phyloP scores from a whole-genome alignment of 2,888 invertebrate genomes.

The Drosophila pullipes region DNA sequence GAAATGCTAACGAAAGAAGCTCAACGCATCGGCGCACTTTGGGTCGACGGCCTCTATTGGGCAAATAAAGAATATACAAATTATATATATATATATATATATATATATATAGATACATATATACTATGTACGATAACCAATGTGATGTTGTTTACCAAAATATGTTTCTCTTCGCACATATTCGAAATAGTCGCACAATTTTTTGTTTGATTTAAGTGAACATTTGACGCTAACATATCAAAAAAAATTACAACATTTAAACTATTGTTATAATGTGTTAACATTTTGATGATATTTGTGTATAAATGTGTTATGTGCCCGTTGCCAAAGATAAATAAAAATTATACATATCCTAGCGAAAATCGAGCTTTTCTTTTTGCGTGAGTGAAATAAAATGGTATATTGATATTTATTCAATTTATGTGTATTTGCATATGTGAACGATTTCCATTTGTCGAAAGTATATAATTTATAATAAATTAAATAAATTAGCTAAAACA shows the following conservation, averaged over 20 bases:
- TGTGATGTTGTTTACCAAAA: slow-evolving; percentile 68
- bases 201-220: slow-evolving; percentile 29
- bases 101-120: slow-evolving; percentile 25
- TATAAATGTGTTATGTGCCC: slow-evolving; percentile 45
- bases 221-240: slow-evolving; percentile 50
- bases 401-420: slow-evolving; percentile 46
- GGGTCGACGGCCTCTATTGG: slow-evolving; percentile 77
- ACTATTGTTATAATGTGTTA: slow-evolving; percentile 43
- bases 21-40: slow-evolving; percentile 51
- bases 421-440: slow-evolving; percentile 56
- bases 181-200: slow-evolving; percentile 55
- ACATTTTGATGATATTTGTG: slow-evolving; percentile 30
- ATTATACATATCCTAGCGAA: slow-evolving; percentile 34
- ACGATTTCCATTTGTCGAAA: slow-evolving; percentile 59
- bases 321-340: slow-evolving; percentile 63
- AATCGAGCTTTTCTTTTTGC: neutral
- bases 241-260: slow-evolving; percentile 15
- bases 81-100: neutral
- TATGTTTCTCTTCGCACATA: slow-evolving; percentile 53
- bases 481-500: slow-evolving; percentile 76
- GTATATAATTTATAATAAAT: slow-evolving; percentile 69
- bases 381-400: neutral
- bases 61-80: slow-evolving; percentile 57
- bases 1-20: slow-evolving; percentile 53
- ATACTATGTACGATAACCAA: slow-evolving; percentile 59